Evolutionary conservation across 2,888 invertebrate species (phyloP).

Genomic region (Aelia acuminata): DNA sequence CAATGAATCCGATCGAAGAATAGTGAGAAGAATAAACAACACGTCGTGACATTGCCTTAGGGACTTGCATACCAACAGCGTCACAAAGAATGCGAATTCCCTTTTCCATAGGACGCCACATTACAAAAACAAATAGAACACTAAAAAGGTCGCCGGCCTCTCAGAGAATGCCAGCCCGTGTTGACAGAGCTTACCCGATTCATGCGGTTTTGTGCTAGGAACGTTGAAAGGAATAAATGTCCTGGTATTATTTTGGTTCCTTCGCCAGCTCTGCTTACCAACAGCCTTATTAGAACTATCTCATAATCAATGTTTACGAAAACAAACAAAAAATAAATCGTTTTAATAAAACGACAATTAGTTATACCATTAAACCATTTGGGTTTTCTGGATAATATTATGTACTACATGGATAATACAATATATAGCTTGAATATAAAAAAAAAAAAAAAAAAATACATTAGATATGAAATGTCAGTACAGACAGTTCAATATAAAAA

Average conservation of each 20-base stretch:
- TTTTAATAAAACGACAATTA: too few relatives aligned
- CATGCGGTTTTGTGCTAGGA: background rate
- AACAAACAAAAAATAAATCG: too few relatives aligned
- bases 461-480: too few relatives aligned
- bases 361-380: too few relatives aligned
- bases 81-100: background rate
- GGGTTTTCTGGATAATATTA: too few relatives aligned
- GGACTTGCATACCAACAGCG: background rate
- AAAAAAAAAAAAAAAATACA: too few relatives aligned
- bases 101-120: background rate
- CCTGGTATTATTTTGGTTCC: background rate
- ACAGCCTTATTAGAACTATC: background rate
- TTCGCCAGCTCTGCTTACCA: background rate
- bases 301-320: background rate
- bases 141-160: background rate
- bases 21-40: background rate
- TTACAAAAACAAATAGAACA: conserved; percentile 5
- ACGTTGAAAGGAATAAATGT: background rate
- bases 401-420: too few relatives aligned
- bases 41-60: background rate
- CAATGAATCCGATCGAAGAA: background rate
- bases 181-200: background rate
- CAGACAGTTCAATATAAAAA: too few relatives aligned
- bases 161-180: background rate
- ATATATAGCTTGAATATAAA: too few relatives aligned